Conservation (phyloP, 2,113 vertebrate species). For the Capricornis sumatraensis region DNA sequence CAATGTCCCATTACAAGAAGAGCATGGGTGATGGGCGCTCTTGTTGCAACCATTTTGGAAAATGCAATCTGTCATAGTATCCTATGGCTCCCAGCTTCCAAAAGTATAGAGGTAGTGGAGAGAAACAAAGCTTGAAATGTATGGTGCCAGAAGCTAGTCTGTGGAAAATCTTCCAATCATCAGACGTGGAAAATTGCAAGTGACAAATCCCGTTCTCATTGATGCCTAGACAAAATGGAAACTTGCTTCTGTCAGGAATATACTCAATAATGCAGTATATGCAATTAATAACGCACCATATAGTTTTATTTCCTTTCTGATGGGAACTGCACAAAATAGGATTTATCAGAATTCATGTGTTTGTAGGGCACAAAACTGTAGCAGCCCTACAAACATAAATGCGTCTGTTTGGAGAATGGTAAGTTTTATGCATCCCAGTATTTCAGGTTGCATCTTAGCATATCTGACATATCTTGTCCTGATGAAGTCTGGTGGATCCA, state of each 20-base stretch:
- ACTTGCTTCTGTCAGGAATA: slow-evolving; percentile 36
- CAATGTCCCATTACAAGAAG: background rate
- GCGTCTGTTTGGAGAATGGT: background rate
- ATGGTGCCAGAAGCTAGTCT: background rate
- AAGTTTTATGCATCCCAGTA: background rate
- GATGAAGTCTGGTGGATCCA: background rate
- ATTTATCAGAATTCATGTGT: slow-evolving; percentile 13
- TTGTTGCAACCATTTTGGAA: background rate
- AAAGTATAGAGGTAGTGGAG: background rate
- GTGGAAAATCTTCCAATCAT: slow-evolving; percentile 11
- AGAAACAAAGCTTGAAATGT: background rate
- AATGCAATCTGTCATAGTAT: background rate
- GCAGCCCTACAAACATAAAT: background rate
- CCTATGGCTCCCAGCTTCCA: background rate
- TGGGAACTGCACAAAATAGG: slow-evolving; percentile 7
- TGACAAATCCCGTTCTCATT: background rate
- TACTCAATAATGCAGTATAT: slow-evolving; percentile 2
- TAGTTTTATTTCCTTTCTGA: slow-evolving; percentile 57
- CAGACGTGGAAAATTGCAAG: background rate
- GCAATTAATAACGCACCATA: slow-evolving; percentile 57
- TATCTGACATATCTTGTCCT: background rate
- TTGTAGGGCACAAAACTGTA: background rate
- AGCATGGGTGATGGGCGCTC: background rate
- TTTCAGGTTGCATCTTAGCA: background rate
- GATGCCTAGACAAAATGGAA: slow-evolving; percentile 17